Evolutionary conservation across 2,113 vertebrate genomes (phyloP).

Genomic region (Sinocyclocheilus anshuiensis): DNA sequence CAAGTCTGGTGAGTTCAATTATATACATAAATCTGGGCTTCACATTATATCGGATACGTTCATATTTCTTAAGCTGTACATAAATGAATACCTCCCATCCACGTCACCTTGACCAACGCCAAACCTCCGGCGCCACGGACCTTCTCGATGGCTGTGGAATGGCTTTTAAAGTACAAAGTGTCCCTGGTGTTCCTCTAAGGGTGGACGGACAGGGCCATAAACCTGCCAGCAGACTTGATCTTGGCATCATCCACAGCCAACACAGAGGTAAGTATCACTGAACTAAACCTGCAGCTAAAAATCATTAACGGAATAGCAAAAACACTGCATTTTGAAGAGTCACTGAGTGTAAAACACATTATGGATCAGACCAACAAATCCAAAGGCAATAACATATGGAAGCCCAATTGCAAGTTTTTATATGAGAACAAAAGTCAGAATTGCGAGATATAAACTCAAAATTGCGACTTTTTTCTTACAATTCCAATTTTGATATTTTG

Average conservation of each 20-base stretch:
- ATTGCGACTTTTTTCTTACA: no score
- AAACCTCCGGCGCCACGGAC: constrained; percentile 6
- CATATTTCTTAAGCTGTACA: neutral
- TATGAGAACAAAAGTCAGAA: no score
- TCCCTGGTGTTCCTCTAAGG: constrained; percentile 1
- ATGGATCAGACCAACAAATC: neutral
- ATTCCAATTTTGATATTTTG: no score
- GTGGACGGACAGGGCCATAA: neutral
- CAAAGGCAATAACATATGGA: neutral
- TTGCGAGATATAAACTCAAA: no score
- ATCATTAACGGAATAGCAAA: neutral
- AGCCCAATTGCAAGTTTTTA: no score
- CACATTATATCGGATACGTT: neutral
- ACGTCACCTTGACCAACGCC: constrained; percentile 2
- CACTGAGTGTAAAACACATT: neutral
- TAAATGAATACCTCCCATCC: neutral
- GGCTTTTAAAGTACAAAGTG: neutral
- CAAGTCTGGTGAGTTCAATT: neutral
- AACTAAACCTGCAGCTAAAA: constrained; percentile 13
- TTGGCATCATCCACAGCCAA: constrained; percentile 8
- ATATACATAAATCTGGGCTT: neutral
- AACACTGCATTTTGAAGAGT: neutral
- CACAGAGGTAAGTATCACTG: neutral
- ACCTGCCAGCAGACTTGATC: neutral
- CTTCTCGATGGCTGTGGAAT: neutral